These are phyloP conservation scores for Phaethornis superciliosus DNA, from an alignment of 2,113 vertebrate species.

Conservation along the genomic window DNA sequence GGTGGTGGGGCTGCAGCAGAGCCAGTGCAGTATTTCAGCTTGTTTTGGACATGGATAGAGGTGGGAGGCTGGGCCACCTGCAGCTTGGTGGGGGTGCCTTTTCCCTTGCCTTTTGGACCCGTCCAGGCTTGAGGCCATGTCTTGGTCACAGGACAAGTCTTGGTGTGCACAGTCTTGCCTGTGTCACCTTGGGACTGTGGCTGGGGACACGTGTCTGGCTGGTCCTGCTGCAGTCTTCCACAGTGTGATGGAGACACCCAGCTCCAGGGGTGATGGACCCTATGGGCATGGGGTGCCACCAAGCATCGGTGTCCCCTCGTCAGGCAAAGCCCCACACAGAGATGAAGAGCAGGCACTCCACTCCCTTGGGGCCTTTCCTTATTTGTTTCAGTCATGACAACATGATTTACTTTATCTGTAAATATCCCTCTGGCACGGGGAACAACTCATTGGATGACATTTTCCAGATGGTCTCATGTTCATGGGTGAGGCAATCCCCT, in stretches of 20 bases:
- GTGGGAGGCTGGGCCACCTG: background rate
- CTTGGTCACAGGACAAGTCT: background rate
- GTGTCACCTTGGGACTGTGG: accelerated
- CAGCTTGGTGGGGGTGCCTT: accelerated
- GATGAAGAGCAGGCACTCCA: accelerated
- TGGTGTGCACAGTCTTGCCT: accelerated
- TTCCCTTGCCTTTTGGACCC: background rate
- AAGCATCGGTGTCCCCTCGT: accelerated
- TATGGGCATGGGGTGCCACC: accelerated
- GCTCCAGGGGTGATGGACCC: background rate
- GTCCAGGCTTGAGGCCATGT: background rate
- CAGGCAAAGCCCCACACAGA: background rate
- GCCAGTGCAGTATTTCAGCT: background rate
- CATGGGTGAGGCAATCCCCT: background rate
- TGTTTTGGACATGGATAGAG: accelerated
- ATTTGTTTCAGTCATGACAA: background rate
- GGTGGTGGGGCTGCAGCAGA: background rate
- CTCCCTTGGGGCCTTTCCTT: background rate
- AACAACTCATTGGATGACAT: background rate
- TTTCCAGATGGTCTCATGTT: constrained; percentile 22
- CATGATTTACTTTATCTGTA: constrained; percentile 24
- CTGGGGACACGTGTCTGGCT: too few species aligned
- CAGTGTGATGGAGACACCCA: background rate
- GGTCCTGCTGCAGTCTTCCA: background rate
- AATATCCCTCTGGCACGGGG: background rate